Evolutionary conservation across 2,888 invertebrate species (phyloP), one percentile per base, ranked within the genome.

Genomic region (Geophilus truncorum): DNA sequence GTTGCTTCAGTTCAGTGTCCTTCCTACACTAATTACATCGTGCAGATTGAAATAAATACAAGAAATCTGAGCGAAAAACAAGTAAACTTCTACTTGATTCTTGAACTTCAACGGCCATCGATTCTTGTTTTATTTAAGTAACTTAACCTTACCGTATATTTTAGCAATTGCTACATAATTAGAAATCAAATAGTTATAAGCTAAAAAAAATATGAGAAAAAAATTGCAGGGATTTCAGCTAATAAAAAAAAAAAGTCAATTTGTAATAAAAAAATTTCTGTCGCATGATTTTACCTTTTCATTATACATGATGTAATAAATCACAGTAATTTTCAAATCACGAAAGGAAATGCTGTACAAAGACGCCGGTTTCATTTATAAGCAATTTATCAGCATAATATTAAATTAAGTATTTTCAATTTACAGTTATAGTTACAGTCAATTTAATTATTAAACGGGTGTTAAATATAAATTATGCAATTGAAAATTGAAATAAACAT

Each of bases 31-130:
- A 70, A 70, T 70, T 70, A 70, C 70, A 1, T 70, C 70, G 25
- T 28, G 12, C 28, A 70, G 25, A 70, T 70, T 70, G 70, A 70
- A 70, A 70, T 70, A 70, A 70, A 70, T 70, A 70, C 70, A 70
- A 70, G 70, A 70, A 70, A 70, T 70, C 70, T 15, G 15, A 70
- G 70, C 0, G 28, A 70, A 28, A 23, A 28, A 70, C 23, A 70
- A 70, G n/a, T 3, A 70, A 70, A 23, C 23, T 2, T 21, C 28
- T 70, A 10, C 21, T 70, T 15, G 28, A n/a, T 28, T 28, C 12
- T 25, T 32, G 32, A 4, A 32, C 32, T 32, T 9, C 4, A 4
- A 6, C 32, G 32, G n/a, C n/a, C 32, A 32, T 32, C 32, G 32
- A 32, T 32, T 32, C n/a, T n/a, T n/a, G n/a, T n/a, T n/a, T n/a